These are phyloP conservation scores for Brassicogethes aeneus DNA, from an alignment of 2,888 invertebrate species.

Conservation along the genomic window DNA sequence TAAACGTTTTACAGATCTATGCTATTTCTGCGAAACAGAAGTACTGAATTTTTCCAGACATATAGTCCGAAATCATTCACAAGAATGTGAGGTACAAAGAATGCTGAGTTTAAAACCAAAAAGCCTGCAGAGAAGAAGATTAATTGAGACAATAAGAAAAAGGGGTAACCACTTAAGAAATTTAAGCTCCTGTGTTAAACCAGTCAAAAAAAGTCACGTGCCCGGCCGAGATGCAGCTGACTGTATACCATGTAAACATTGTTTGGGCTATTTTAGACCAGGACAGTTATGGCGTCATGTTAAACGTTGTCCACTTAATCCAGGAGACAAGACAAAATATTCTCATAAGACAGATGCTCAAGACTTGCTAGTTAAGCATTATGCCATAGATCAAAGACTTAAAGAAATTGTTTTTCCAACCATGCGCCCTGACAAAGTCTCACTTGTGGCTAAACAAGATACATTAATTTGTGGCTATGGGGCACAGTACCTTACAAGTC, in stretches of 20 bases:
- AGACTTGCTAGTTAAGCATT: constrained; percentile 4
- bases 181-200: constrained; percentile 1
- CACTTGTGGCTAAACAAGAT: constrained; percentile 13
- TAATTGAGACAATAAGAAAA: constrained; percentile 6
- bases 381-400: constrained; percentile 6
- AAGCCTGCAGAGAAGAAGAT: background rate
- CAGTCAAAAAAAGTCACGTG: constrained; percentile 2
- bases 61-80: no score
- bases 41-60: no score
- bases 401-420: constrained; percentile 10
- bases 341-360: constrained; percentile 4
- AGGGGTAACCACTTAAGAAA: constrained; percentile 7
- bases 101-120: no score
- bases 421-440: constrained; percentile 14
- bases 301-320: constrained; percentile 4
- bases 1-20: no score
- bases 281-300: constrained; percentile 8
- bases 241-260: constrained; percentile 7
- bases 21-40: no score
- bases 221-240: background rate
- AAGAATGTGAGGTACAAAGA: no score
- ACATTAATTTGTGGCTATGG: constrained; percentile 16
- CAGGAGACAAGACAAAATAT: no score
- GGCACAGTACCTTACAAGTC: constrained; percentile 13
- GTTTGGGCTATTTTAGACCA: constrained; percentile 7